These are phyloP conservation scores for Slavum lentiscoides DNA, from an alignment of 2,888 invertebrate genomes.

Conservation along the genomic window DNA sequence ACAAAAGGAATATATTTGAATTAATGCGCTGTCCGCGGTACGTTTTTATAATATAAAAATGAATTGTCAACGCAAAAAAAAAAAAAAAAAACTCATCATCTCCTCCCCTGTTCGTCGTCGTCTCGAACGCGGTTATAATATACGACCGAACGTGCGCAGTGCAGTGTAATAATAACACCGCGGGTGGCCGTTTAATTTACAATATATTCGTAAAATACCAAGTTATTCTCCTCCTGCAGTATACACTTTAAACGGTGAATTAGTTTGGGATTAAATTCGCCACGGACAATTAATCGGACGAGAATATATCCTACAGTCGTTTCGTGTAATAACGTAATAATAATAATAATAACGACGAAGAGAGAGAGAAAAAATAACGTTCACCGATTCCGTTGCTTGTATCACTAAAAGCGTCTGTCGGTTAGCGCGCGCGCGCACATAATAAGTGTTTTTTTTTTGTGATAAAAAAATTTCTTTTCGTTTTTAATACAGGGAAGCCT, in stretches of 20 bases:
- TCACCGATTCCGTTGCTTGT: background rate
- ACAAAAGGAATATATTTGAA: too few species aligned
- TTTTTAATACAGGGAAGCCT: too few species aligned
- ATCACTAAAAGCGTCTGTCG: background rate
- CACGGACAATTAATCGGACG: conserved; percentile 52
- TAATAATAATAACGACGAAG: background rate
- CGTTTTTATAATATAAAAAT: background rate
- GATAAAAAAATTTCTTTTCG: too few species aligned
- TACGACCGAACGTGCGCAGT: background rate
- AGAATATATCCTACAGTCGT: conserved; percentile 2
- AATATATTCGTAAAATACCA: conserved; percentile 41
- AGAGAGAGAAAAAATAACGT: too few species aligned
- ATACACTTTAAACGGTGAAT: conserved; percentile 44
- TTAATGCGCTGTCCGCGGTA: background rate
- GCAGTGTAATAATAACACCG: conserved; percentile 21
- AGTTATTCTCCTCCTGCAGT: conserved; percentile 2
- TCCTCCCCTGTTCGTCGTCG: background rate
- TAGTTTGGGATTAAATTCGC: conserved; percentile 48
- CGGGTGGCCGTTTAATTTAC: conserved; percentile 53
- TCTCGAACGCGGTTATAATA: background rate
- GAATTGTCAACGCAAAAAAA: conserved; percentile 21
- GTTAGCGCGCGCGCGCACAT: background rate
- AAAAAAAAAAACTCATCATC: background rate
- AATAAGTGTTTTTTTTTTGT: too few species aligned
- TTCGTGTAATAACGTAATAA: conserved; percentile 33